These are phyloP conservation scores for Syngnathoides biaculeatus DNA, from an alignment of 2,113 vertebrate species.

Conservation along the genomic window DNA sequence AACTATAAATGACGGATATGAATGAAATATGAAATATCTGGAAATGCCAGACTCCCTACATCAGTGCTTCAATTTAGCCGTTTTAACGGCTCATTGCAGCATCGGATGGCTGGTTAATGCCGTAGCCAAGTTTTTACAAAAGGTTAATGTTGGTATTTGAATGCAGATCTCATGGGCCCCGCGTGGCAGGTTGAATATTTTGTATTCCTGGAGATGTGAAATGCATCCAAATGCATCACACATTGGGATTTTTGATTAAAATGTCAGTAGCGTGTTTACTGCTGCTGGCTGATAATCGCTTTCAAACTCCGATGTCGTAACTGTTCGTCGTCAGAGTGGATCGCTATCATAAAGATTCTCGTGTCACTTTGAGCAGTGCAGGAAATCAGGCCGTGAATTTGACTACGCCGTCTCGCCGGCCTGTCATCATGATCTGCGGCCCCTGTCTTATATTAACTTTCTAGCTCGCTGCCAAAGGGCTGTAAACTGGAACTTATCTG, in stretches of 20 bases:
- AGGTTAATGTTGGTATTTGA: slow-evolving; percentile 28
- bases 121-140: slow-evolving; percentile 19
- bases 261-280: slow-evolving; percentile 41
- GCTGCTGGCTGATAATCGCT: slow-evolving; percentile 42
- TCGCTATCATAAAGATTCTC: slow-evolving; percentile 38
- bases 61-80: slow-evolving; percentile 26
- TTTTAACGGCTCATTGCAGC: slow-evolving; percentile 31
- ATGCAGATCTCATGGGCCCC: slow-evolving; percentile 13
- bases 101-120: slow-evolving; percentile 11
- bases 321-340: slow-evolving; percentile 31
- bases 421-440: slow-evolving; percentile 35
- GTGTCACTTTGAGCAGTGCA: slow-evolving; percentile 18
- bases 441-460: slow-evolving; percentile 49
- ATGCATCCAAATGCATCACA: slow-evolving; percentile 11
- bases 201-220: slow-evolving; percentile 8
- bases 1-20: slow-evolving; percentile 34
- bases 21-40: slow-evolving; percentile 43
- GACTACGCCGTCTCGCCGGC: slow-evolving; percentile 26
- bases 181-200: neutral
- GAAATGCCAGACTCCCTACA: slow-evolving; percentile 9
- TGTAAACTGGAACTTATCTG: slow-evolving; percentile 47
- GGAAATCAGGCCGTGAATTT: slow-evolving; percentile 33
- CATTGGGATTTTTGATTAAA: slow-evolving; percentile 32
- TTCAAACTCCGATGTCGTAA: slow-evolving; percentile 25
- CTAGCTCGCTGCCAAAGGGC: slow-evolving; percentile 34